Evolutionary conservation across 2,113 vertebrate genomes (phyloP).

Genomic region (Calidris pygmaea): DNA sequence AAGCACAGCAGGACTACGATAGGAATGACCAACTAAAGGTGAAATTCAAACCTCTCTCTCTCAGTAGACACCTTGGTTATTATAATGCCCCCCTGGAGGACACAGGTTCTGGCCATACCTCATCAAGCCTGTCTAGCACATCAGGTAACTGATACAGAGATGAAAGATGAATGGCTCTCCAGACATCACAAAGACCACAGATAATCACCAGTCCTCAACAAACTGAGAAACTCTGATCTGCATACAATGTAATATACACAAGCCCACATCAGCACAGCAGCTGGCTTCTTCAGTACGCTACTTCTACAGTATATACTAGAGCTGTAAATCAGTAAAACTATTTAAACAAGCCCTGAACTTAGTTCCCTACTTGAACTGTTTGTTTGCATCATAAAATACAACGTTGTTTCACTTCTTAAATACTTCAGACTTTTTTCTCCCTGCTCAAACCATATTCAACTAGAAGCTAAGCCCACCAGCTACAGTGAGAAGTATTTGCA

Average conservation of each 20-base stretch:
- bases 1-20: rapidly evolving
- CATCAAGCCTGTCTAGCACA: neutral
- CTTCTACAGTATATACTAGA: rapidly evolving
- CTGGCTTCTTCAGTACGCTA: neutral
- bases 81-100: neutral
- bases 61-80: neutral
- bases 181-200: neutral
- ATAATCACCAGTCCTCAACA: neutral
- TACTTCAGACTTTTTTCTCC: neutral
- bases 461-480: neutral
- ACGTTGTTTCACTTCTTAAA: neutral
- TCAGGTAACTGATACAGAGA: neutral
- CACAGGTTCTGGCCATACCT: neutral
- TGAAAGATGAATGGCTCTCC: neutral
- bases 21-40: neutral
- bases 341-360: neutral
- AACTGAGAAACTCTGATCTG: neutral
- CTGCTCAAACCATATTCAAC: neutral
- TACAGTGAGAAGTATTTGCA: neutral
- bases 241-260: rapidly evolving
- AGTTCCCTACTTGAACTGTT: neutral
- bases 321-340: neutral
- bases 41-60: neutral
- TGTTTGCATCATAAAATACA: neutral
- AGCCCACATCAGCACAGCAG: neutral